A percentile compares a stretch with the other conserved stretches of the same genome.
phyloP scores from a whole-genome alignment of 2,113 vertebrate species.

The Hemicordylus capensis region DNA sequence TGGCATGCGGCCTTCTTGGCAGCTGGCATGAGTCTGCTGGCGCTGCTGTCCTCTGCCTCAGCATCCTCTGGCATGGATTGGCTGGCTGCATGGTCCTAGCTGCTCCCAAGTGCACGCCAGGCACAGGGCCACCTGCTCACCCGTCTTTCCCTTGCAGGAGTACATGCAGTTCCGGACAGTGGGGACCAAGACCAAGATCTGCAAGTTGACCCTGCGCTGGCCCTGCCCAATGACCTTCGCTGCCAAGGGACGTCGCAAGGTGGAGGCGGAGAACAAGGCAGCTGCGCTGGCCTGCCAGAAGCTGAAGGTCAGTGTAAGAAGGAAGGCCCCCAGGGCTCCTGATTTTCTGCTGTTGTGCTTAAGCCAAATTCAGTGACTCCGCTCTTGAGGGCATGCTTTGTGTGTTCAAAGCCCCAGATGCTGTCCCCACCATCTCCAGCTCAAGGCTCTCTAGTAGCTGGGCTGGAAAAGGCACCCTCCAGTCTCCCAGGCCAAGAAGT shows the following conservation, averaged over 20 bases:
- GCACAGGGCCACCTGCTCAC: background rate
- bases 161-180: constrained; percentile 81
- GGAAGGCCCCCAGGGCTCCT: background rate
- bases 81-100: no score
- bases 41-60: background rate
- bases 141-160: constrained; percentile 72
- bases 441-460: background rate
- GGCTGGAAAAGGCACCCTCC: background rate
- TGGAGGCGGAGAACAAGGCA: constrained; percentile 85
- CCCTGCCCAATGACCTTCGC: constrained; percentile 89
- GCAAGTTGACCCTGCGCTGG: constrained; percentile 87
- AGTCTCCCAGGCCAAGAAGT: background rate
- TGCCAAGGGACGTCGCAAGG: constrained; percentile 81
- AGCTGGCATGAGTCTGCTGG: background rate
- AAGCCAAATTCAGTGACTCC: no score
- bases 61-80: background rate
- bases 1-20: background rate
- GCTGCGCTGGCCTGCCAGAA: constrained; percentile 92
- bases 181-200: constrained; percentile 86
- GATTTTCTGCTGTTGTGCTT: no score
- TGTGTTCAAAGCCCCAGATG: background rate
- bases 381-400: background rate
- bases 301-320: constrained; percentile 81
- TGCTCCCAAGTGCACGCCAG: no score
- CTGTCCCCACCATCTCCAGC: no score